phyloP scores from a whole-genome alignment of 2,113 vertebrate genomes.

The Microcebus jonahi region DNA sequence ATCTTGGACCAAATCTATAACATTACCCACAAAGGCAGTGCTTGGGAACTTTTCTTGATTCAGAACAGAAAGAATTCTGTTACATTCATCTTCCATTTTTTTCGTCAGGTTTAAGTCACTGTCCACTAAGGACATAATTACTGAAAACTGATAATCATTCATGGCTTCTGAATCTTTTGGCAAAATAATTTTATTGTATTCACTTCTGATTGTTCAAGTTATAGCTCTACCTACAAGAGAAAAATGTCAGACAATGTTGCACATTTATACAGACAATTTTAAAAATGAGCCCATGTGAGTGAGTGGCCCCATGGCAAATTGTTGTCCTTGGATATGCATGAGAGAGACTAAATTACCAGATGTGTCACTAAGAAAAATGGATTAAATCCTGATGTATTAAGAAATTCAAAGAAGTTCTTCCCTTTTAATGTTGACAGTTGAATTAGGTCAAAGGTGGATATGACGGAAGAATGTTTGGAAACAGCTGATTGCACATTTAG shows the following conservation, averaged over 20 bases:
- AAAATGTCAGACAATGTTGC: background rate
- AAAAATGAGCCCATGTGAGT: background rate
- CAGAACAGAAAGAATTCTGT: background rate
- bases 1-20: background rate
- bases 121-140: background rate
- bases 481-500: background rate
- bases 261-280: background rate
- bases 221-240: background rate
- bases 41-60: background rate
- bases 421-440: background rate
- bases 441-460: background rate
- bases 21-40: background rate
- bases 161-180: background rate
- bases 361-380: background rate
- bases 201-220: background rate
- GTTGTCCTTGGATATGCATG: background rate
- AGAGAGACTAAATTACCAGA: background rate
- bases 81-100: background rate
- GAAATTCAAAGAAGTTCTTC: background rate
- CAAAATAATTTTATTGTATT: slow-evolving; percentile 32
- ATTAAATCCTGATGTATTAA: background rate
- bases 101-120: background rate
- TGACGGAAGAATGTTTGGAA: background rate
- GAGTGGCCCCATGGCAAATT: too few species aligned
- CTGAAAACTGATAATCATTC: background rate